Conservation (phyloP, 2,113 vertebrate genomes). For the Accipiter cooperii region DNA sequence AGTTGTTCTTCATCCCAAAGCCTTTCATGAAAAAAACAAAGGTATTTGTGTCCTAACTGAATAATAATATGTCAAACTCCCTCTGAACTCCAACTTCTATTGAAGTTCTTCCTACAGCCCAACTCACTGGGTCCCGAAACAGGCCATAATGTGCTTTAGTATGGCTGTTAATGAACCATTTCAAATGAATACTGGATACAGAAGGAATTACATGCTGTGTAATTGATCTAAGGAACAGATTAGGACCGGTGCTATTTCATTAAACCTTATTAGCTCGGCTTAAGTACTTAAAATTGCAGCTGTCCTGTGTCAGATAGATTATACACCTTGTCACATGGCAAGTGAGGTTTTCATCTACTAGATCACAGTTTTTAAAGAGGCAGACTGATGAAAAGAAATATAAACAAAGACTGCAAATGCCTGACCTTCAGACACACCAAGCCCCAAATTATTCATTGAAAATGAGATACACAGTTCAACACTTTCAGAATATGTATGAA, state of each 20-base stretch:
- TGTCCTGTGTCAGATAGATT: slow-evolving; percentile 6
- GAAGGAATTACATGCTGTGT: slow-evolving; percentile 37
- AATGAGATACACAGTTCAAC: background rate
- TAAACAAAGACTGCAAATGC: background rate
- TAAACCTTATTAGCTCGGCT: slow-evolving; percentile 43
- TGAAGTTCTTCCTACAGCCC: background rate
- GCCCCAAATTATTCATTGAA: background rate
- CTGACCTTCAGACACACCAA: background rate
- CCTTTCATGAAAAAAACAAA: background rate
- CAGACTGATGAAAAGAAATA: background rate
- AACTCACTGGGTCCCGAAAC: background rate
- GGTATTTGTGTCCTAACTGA: background rate
- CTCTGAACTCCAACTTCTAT: background rate
- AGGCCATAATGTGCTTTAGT: background rate
- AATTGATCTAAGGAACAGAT: slow-evolving; percentile 52
- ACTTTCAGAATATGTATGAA: background rate
- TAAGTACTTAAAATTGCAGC: slow-evolving; percentile 25
- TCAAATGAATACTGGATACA: background rate
- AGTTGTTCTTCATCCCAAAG: background rate
- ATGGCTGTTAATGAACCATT: slow-evolving; percentile 27
- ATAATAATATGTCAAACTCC: background rate
- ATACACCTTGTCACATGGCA: background rate
- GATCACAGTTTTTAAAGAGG: background rate
- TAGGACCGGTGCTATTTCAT: slow-evolving; percentile 34
- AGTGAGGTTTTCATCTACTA: background rate